Conservation (phyloP, 2,888 invertebrate genomes). For the Tridacna gigas region DNA sequence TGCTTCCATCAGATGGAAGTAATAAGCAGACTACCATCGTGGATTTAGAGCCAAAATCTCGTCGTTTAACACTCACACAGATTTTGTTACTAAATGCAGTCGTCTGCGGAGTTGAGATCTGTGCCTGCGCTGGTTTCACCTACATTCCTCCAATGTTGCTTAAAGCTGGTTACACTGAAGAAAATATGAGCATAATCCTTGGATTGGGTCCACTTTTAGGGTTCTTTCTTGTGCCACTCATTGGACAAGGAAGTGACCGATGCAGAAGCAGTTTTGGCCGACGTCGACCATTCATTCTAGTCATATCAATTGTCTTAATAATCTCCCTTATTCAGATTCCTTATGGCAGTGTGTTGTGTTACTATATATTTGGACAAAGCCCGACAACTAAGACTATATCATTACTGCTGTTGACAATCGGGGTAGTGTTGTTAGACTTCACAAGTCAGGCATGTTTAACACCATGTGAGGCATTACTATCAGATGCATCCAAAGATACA, state of each 20-base stretch:
- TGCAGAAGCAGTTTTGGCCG: conserved; percentile 84
- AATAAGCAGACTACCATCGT: neutral
- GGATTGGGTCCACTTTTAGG: conserved; percentile 85
- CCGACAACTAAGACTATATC: conserved; percentile 68
- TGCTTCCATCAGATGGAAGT: conserved; percentile 12
- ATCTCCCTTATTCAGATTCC: conserved; percentile 84
- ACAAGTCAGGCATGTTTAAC: conserved; percentile 98
- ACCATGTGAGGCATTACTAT: conserved; percentile 95
- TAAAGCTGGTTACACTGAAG: conserved; percentile 85
- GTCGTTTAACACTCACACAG: conserved; percentile 65
- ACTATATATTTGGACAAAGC: conserved; percentile 68
- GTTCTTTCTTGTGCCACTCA: conserved; percentile 84
- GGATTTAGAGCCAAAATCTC: conserved; percentile 7
- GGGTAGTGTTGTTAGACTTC: conserved; percentile 96
- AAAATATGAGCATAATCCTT: conserved; percentile 85
- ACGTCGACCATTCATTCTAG: conserved; percentile 85
- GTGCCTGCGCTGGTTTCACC: conserved; percentile 86
- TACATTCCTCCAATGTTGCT: conserved; percentile 86
- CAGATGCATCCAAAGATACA: conserved; percentile 94
- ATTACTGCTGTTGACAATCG: conserved; percentile 86
- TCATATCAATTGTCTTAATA: conserved; percentile 82
- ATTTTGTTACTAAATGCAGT: conserved; percentile 84
- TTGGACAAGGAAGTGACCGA: conserved; percentile 85
- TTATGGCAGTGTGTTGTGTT: conserved; percentile 78
- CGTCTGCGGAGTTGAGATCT: conserved; percentile 86